Evolutionary conservation across 2,888 invertebrate species (phyloP), one percentile per base, ranked within the genome.

Genomic region (Selenia dentaria): DNA sequence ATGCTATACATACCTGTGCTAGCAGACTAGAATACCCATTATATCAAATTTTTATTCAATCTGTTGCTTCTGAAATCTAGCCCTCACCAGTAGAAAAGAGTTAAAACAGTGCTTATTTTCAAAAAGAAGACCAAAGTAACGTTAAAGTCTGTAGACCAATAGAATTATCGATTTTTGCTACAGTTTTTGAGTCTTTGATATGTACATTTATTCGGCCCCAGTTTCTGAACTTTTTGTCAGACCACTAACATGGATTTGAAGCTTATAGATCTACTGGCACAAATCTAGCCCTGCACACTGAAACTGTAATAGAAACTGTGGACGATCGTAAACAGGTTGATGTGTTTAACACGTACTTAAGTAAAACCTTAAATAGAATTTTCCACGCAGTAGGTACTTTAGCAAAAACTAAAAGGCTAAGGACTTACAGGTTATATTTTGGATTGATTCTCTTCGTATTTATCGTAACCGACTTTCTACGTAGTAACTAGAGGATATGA

Each of bases 181-280:
- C n/a, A n/a, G n/a, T n/a, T n/a, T n/a, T n/a, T n/a, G n/a, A n/a
- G n/a, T n/a, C n/a, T n/a, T n/a, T n/a, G n/a, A n/a, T n/a, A n/a
- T n/a, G n/a, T n/a, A n/a, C n/a, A n/a, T n/a, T n/a, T n/a, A n/a
- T n/a, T n/a, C n/a, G n/a, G n/a, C n/a, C n/a, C n/a, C n/a, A n/a
- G n/a, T n/a, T n/a, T n/a, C n/a, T n/a, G 6, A 20, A 24, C 16
- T 22, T 16, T 16, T 8, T 42, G 27, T 26, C 22, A 9, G 9
- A 14, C n/a, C 25, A 29, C n/a, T 35, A 42, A 28, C 42, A 42
- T 26, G 44, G 44, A 5, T 37, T 44, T 27, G 32, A 27, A 8
- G 3, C 2, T 20, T 12, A 18, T 6, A 29, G n/a, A n/a, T n/a
- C n/a, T n/a, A n/a, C n/a, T n/a, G 36, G 8, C 24, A 43, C 43